These are phyloP conservation scores for Amblyjoppa proteus DNA, from an alignment of 2,888 invertebrate species.

Conservation along the genomic window DNA sequence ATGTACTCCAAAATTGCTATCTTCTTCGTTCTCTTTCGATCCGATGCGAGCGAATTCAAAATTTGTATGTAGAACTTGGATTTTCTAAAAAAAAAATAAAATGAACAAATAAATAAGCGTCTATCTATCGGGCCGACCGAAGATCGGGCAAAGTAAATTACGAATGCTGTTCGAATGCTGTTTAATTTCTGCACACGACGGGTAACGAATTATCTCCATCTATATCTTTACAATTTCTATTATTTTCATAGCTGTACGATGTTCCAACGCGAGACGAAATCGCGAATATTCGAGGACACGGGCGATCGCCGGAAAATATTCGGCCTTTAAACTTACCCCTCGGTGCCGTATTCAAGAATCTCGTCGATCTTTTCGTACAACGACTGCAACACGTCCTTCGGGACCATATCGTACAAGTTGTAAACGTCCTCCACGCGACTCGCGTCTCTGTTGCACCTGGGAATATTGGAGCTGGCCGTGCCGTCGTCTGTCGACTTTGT, in stretches of 20 bases:
- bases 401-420: constrained; percentile 80
- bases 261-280: background rate
- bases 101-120: constrained; percentile 11
- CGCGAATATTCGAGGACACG: background rate
- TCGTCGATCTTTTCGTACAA: constrained; percentile 73
- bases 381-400: constrained; percentile 76
- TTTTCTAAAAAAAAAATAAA: constrained; percentile 68
- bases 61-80: constrained; percentile 74
- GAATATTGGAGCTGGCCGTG: constrained; percentile 69
- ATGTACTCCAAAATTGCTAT: constrained; percentile 78
- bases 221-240: too few species aligned
- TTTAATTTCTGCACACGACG: background rate
- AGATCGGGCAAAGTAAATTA: background rate
- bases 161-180: background rate
- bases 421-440: constrained; percentile 79
- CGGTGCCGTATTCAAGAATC: constrained; percentile 68
- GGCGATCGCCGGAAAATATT: background rate
- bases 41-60: constrained; percentile 66
- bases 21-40: constrained; percentile 72
- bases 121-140: background rate
- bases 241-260: too few species aligned
- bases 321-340: constrained; percentile 71
- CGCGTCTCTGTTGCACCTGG: constrained; percentile 81
- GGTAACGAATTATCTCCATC: too few species aligned
- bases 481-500: constrained; percentile 62